phyloP scores from a whole-genome alignment of 2,113 vertebrate species.

The Dipodomys spectabilis region DNA sequence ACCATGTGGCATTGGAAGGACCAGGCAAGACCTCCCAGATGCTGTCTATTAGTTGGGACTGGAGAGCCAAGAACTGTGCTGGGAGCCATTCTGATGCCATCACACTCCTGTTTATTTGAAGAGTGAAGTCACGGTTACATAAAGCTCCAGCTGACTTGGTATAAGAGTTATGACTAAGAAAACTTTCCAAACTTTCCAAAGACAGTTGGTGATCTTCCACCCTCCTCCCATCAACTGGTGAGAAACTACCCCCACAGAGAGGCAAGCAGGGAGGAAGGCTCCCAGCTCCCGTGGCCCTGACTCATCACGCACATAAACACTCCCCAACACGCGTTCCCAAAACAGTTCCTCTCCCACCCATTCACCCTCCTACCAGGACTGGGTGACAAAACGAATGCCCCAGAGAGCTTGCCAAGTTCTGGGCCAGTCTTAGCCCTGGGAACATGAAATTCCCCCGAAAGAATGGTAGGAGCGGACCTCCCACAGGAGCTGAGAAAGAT shows the following conservation, averaged over 20 bases:
- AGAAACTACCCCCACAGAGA: constrained; percentile 73
- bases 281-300: constrained; percentile 72
- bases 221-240: constrained; percentile 59
- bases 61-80: neutral
- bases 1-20: neutral
- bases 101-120: neutral
- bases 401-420: constrained; percentile 70
- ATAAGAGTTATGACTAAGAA: constrained; percentile 82
- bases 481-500: neutral
- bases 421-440: constrained; percentile 67
- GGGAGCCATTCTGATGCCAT: neutral
- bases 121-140: constrained; percentile 65
- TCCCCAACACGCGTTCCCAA: constrained; percentile 81
- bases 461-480: neutral
- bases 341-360: constrained; percentile 77
- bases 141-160: constrained; percentile 69
- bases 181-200: constrained; percentile 82
- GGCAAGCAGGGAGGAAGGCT: constrained; percentile 70
- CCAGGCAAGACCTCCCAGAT: neutral
- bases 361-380: constrained; percentile 73
- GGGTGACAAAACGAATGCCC: constrained; percentile 76
- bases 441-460: constrained; percentile 31
- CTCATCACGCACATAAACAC: constrained; percentile 75
- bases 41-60: no score
- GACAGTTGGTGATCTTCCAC: constrained; percentile 75